Evolutionary conservation across 2,113 vertebrate species (phyloP), one percentile per base, ranked within the genome.

Genomic region (Gambusia holbrooki): DNA sequence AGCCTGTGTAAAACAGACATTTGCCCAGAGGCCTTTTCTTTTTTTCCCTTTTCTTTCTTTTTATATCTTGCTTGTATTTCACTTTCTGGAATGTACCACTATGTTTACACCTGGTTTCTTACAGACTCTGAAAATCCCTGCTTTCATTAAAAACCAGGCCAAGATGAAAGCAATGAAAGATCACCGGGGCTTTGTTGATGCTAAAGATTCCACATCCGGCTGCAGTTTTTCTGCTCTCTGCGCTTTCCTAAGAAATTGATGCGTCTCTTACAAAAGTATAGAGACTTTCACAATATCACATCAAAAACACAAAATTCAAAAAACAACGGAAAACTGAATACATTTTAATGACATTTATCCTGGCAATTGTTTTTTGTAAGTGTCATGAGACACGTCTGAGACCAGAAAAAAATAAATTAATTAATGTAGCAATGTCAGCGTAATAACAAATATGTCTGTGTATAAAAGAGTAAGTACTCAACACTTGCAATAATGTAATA

Each of bases 1-100:
- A 90, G 89, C 82, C 87, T 93, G 90, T 94, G 92, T 94, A 93
- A 95, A 92, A 95, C 91, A 94, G 89, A 94, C 87, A 93, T 92
- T 92, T 94, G 93, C 94, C 94, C 85, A 87, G 78, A 91, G 93
- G 93, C 89, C 81, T 76, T 90, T 88, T 76, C 78, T 63, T 76
- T 76, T 79, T 88, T 81, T 90, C 84, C n/a, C 80, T 22, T 32
- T 69, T 11, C 74, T 71, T 89, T 81, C 89, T 85, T 80, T 61
- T 77, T 73, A 81, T 81, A 84, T 77, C 84, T 86, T 86, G 80
- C 71, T 87, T 92, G 81, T 89, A 89, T 88, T 80, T 83, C 85
- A 90, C 80, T 85, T 88, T 92, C 82, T 92, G 60, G 88, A 87
- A 78, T 85, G 63, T 81, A 89, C 66, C 76, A 71, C 82, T 67